Conservation (phyloP, 2,797 vertebrate genomes). For the Steatocranus sp. region DNA sequence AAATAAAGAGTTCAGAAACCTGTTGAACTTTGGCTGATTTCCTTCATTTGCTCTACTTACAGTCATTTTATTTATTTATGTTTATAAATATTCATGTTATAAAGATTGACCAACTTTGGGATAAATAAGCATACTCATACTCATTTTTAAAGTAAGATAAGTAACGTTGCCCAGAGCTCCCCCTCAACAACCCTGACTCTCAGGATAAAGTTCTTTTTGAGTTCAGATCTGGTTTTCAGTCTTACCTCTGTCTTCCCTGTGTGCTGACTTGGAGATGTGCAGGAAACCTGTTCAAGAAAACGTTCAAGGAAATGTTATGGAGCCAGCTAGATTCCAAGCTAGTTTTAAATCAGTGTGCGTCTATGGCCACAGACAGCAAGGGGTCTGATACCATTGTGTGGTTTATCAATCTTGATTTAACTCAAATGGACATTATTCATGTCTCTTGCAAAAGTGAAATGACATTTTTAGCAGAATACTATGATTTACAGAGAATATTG, state of each 20-base stretch:
- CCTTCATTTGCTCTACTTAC: not conserved
- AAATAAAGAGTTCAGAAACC: not conserved
- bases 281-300: not conserved
- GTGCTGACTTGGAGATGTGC: not conserved
- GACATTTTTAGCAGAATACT: not conserved
- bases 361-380: rapidly evolving
- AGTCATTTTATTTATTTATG: not conserved
- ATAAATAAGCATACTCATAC: not conserved
- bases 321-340: not conserved
- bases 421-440: rapidly evolving
- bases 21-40: not conserved
- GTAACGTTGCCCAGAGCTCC: not conserved
- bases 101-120: not conserved
- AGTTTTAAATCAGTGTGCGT: not conserved
- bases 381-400: rapidly evolving
- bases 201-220: rapidly evolving
- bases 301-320: not conserved
- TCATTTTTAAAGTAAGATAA: not conserved
- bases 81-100: not conserved
- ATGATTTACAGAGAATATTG: not conserved
- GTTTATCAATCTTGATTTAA: rapidly evolving
- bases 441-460: not conserved
- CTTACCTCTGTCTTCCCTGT: not conserved
- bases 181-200: rapidly evolving
- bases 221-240: not conserved